phyloP scores from a whole-genome alignment of 2,113 vertebrate genomes.

The Microcebus griseorufus region DNA sequence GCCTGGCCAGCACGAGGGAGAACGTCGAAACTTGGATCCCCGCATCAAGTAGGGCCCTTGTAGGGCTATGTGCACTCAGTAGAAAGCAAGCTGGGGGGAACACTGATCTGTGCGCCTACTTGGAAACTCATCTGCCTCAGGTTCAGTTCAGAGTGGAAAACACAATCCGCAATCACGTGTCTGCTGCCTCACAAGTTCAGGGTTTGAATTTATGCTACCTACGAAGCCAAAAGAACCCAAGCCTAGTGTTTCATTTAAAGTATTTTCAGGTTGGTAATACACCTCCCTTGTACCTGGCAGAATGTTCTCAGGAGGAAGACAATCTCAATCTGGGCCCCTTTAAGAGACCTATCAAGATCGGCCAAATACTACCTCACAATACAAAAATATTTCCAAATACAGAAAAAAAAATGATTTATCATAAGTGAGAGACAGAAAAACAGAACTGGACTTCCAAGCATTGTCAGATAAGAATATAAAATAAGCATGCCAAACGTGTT shows the following conservation, averaged over 20 bases:
- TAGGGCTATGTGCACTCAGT: rapidly evolving
- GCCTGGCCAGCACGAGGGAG: background rate
- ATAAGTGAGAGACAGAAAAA: background rate
- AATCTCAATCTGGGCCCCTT: background rate
- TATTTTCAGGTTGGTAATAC: background rate
- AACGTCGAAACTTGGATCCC: background rate
- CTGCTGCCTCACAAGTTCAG: background rate
- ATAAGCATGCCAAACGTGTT: background rate
- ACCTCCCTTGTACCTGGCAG: background rate
- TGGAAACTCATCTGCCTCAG: background rate
- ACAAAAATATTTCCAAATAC: background rate
- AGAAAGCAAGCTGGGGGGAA: background rate
- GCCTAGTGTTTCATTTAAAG: background rate
- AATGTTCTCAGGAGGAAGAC: background rate
- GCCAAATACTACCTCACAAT: background rate
- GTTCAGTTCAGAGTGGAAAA: background rate
- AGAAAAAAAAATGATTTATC: background rate
- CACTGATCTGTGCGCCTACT: background rate
- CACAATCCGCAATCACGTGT: background rate
- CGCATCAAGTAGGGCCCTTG: background rate
- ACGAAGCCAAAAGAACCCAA: background rate
- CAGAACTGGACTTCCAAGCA: background rate
- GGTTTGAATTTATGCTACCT: background rate
- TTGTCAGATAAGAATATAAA: background rate
- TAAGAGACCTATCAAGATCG: background rate